Evolutionary conservation across 2,113 vertebrate species (phyloP), one percentile per base, ranked within the genome.

Genomic region (Campylomormyrus tamandua): DNA sequence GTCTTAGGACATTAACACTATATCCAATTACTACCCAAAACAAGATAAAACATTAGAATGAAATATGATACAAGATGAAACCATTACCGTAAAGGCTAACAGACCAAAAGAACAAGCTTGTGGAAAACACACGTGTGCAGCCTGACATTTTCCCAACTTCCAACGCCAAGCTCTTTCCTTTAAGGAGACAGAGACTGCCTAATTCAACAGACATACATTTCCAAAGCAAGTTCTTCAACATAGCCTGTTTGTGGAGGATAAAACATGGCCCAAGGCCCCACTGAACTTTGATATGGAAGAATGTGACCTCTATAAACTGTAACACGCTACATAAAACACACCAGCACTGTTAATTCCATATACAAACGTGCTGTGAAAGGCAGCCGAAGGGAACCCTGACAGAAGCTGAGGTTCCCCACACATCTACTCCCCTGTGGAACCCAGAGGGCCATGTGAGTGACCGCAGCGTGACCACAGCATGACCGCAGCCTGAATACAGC

Each of bases 281-380:
- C 27, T 83, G 85, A 91, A 58, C 88, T 48, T 62, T 9, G 50
- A 90, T 87, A 80, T 52, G 80, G 66, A 91, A 86, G 86, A 89
- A 91, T 84, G 90, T 90, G 86, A 90, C 90, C 90, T 88, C 42
- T 77, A 15, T 56, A 88, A 80, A 15, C 90, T 89, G 39, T 62
- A 27, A 45, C 8, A 35, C 21, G 27, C 21, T 49, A 24, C 56
- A 56, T 42, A 48, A 91, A 90, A 90, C 24, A 87, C 58, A 89
- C n/a, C 56, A 4, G 24, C 31, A 21, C 48, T n/a, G n/a, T 53
- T 21, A 39, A 3, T 8, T 52, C 70, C 74, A 10, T 62, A 45
- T 46, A 31, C 52, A 42, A 87, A 62, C 19, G 15, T 31, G 31
- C 13, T 17, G 21, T 45, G 53, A 88, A 88, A 58, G 27, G 85